These are phyloP conservation scores for Bathynomus jamesi DNA, from an alignment of 1,140 invertebrate genomes.

Conservation along the genomic window DNA sequence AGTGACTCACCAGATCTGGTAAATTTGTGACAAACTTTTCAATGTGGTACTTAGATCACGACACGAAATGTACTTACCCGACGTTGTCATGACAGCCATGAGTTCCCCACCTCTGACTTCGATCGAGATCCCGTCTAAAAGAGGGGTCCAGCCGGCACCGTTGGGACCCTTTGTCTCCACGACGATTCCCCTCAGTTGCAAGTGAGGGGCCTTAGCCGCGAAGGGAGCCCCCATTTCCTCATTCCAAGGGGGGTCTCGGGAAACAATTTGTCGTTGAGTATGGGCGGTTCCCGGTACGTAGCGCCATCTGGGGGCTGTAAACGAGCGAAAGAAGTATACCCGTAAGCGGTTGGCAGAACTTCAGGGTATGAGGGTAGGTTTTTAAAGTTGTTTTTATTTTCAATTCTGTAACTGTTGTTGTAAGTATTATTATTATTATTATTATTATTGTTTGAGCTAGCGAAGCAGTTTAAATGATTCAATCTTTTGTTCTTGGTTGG, in stretches of 20 bases:
- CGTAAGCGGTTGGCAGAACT: neutral
- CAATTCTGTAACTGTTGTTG: neutral
- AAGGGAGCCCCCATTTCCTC: slow-evolving; percentile 36
- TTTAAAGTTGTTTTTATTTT: neutral
- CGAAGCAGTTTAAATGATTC: neutral
- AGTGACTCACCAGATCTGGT: too few relatives aligned
- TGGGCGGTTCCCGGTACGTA: slow-evolving; percentile 36
- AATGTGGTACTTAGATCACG: too few relatives aligned
- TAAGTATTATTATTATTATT: neutral
- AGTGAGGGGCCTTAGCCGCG: slow-evolving; percentile 50
- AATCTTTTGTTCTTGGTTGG: neutral
- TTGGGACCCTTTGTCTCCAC: slow-evolving; percentile 47
- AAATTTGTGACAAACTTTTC: too few relatives aligned
- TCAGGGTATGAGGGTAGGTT: slow-evolving; percentile 5
- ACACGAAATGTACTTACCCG: too few relatives aligned
- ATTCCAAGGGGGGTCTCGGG: slow-evolving; percentile 38
- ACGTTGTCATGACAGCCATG: slow-evolving; percentile 77
- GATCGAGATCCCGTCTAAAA: slow-evolving; percentile 63
- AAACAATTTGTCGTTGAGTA: slow-evolving; percentile 41
- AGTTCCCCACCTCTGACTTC: slow-evolving; percentile 84
- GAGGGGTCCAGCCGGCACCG: slow-evolving; percentile 42
- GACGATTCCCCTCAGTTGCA: slow-evolving; percentile 54
- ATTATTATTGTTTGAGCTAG: neutral
- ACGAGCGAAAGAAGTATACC: slow-evolving; percentile 13
- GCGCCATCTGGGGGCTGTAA: slow-evolving; percentile 31